Base-by-base conservation (phyloP, 2,113 vertebrate species). In the Anas platyrhynchos region DNA sequence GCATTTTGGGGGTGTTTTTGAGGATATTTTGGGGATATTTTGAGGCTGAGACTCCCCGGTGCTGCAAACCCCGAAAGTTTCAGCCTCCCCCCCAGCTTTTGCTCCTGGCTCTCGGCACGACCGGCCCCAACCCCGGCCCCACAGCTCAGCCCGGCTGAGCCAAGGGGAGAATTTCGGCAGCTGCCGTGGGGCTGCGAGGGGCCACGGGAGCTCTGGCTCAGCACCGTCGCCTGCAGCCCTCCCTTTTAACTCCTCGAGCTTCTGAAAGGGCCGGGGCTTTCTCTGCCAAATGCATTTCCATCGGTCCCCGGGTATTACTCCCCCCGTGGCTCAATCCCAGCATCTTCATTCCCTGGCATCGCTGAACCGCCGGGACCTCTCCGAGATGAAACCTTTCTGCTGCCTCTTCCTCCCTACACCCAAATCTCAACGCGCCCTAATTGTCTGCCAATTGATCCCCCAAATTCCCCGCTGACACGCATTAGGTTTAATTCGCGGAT, bases 241-340 rank as follows among this genome's bases (percentile, higher is more conserved):
- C 18, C 71, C 55, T 56, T 77, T 72, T 84, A 54, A 36, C 62
- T 85, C 54, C 74, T 32, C 23, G 32, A 31, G 65, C 31, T 61
- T 58, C 93, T 85, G 66, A 89, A 44, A 72, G 58, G 77, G 81
- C 9, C 14, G 11, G 41, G n/a, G 29, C 26, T 67, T 26, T 50
- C n/a, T 15, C 23, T 94, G 94, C 96, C 96, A 97, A 93, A 86
- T 61, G 77, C 79, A 41, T 41, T 81, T 59, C 59, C 89, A 65
- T 32, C 21, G 13, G 59, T 95, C 96, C 95, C 95, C 87, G 9
- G 94, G 63, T 54, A 71, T 21, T 67, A 26, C 92, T 80, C 55
- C 80, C 71, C 74, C 13, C 65, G 56, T 88, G 81, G 91, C 94
- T 96, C 84, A 14, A 12, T 56, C 89, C 94, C 88, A 83, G 84